Base-by-base conservation (phyloP, 2,113 vertebrate species). In the Onychostoma macrolepis region DNA sequence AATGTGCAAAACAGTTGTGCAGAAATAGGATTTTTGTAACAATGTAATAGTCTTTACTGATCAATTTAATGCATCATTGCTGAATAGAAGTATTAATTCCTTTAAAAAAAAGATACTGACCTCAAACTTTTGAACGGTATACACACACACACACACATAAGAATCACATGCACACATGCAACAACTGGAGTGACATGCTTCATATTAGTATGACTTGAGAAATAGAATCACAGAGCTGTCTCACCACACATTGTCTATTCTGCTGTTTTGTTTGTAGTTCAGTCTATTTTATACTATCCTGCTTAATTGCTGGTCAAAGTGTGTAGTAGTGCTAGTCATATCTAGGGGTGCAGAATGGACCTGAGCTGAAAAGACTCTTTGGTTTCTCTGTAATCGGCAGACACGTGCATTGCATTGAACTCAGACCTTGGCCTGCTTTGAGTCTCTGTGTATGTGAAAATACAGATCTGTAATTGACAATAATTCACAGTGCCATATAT, bases 221-320 rank as follows among this genome's bases (percentile, higher is more conserved):
- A 63, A 53, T 58, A 43, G 50, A 50, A 33, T 84, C 74, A 45
- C 65, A 75, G 15, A 86, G 50, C 71, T 88, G 41, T 21, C 65
- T 53, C 6, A 24, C 45, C 58, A 71, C 61, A 63, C 45, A 26
- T 50, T 58, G 56, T n/a, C 21, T n/a, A n/a, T n/a, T n/a, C n/a
- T 58, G 48, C 77, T 83, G 45, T 85, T 86, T 83, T 88, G 45
- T 63, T 58, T 67, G 4, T 63, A 71, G 61, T 17, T 87, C 78
- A 86, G 85, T 85, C 89, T 89, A 50, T 89, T 45, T 80, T 63
- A 80, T 4, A 15, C 13, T 28, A 30, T 13, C 30, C n/a, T 61
- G 53, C 33, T 61, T 24, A 9, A 72, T 38, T 38, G 21, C 69
- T 72, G 33, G 19, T 38, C 33, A 21, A 17, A 71, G 19, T 38